Conservation (phyloP, 1,140 invertebrate species). For the Nylanderia fulva region DNA sequence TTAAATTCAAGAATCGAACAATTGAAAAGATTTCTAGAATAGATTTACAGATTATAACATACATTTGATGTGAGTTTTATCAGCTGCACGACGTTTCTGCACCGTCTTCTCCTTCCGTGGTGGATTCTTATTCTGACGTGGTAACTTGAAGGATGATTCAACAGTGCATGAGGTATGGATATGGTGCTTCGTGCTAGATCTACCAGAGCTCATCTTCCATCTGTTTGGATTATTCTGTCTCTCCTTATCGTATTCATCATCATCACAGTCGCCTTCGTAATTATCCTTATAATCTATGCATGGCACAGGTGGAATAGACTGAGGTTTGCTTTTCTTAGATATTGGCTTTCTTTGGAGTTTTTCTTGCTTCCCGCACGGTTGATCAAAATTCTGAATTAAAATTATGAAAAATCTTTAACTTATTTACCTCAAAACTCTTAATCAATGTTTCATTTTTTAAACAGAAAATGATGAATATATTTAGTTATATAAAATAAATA, state of each 20-base stretch:
- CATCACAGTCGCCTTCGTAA: conserved; percentile 85
- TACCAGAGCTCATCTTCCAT: conserved; percentile 82
- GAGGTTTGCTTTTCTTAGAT: conserved; percentile 81
- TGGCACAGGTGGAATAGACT: conserved; percentile 71
- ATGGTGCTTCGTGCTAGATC: conserved; percentile 78
- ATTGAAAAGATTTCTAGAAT: background rate
- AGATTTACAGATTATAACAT: conserved; percentile 19
- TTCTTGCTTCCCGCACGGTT: conserved; percentile 80
- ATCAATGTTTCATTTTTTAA: background rate
- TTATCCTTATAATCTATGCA: conserved; percentile 84
- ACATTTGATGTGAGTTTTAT: conserved; percentile 80
- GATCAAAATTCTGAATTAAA: conserved; percentile 75
- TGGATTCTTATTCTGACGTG: conserved; percentile 79
- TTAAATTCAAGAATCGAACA: conserved; percentile 3
- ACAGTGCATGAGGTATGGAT: conserved; percentile 74
- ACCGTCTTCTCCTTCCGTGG: conserved; percentile 82
- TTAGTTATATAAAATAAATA: too few relatives aligned
- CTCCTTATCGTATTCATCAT: conserved; percentile 85
- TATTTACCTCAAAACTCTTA: background rate
- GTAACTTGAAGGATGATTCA: conserved; percentile 78
- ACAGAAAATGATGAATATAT: background rate
- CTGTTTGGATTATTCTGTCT: conserved; percentile 81
- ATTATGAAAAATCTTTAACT: background rate
- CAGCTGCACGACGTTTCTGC: conserved; percentile 80
- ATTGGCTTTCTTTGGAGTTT: conserved; percentile 81